These are phyloP conservation scores for Hesperophylax magnus DNA, from an alignment of 1,140 invertebrate species.

Conservation along the genomic window DNA sequence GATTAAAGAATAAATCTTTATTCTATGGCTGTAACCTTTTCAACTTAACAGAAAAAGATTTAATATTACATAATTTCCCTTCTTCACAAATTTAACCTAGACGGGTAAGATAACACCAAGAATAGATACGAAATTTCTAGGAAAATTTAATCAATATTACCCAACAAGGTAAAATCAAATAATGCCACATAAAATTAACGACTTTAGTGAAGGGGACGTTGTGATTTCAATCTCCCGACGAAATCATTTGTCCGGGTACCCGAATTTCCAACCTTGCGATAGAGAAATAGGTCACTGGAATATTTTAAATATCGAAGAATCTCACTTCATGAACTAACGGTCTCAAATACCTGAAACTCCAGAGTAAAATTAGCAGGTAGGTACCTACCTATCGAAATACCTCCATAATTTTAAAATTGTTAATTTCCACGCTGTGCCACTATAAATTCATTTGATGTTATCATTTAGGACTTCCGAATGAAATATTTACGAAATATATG, in stretches of 20 bases:
- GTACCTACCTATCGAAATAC: too few relatives aligned
- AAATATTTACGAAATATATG: too few relatives aligned
- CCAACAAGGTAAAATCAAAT: not conserved
- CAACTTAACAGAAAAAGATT: too few relatives aligned
- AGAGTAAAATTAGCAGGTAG: not conserved
- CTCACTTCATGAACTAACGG: slow-evolving; percentile 10
- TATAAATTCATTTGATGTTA: too few relatives aligned
- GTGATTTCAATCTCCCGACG: slow-evolving; percentile 43
- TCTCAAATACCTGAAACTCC: not conserved
- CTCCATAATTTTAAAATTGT: too few relatives aligned
- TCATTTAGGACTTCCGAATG: too few relatives aligned
- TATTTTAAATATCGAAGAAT: slow-evolving; percentile 22
- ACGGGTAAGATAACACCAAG: not conserved
- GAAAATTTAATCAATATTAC: slow-evolving; percentile 23
- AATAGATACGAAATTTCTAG: not conserved
- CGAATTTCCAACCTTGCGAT: slow-evolving; percentile 36
- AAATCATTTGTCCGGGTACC: slow-evolving; percentile 34
- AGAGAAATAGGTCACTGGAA: slow-evolving; percentile 20
- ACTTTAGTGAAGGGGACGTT: slow-evolving; percentile 8
- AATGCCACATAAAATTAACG: slow-evolving; percentile 18
- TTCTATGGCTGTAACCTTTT: too few relatives aligned
- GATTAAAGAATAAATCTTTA: too few relatives aligned
- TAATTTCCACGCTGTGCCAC: too few relatives aligned
- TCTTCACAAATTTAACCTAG: not conserved
- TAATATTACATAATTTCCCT: too few relatives aligned